Evolutionary conservation across 2,797 vertebrate species (phyloP).

Genomic region (Silurus lanzhouensis): DNA sequence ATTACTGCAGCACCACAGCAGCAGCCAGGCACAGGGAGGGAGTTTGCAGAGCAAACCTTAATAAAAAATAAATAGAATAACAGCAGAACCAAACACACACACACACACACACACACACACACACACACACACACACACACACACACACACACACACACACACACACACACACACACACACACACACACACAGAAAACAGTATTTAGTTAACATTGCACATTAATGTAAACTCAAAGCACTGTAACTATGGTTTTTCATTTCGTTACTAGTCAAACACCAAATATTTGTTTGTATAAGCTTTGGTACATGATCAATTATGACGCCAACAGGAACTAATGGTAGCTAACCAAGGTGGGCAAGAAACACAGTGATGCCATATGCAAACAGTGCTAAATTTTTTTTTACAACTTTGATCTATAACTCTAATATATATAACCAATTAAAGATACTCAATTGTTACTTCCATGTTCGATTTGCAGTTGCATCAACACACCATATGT

Average conservation of each 20-base stretch:
- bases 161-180: slow-evolving; percentile 7
- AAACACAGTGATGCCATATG: background rate
- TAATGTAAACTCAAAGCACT: background rate
- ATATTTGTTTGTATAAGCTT: background rate
- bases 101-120: slow-evolving; percentile 25
- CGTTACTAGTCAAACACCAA: background rate
- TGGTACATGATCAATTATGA: background rate
- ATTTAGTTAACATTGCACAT: background rate
- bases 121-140: background rate
- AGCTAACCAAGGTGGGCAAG: too few relatives aligned
- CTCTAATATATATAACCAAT: background rate
- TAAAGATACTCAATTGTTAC: background rate
- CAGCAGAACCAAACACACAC: slow-evolving; percentile 5
- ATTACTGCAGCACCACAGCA: slow-evolving; percentile 41
- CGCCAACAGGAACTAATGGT: background rate
- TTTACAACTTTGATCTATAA: background rate
- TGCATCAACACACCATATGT: background rate
- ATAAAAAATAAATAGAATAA: slow-evolving; percentile 10
- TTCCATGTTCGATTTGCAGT: background rate
- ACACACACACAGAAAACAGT: slow-evolving; percentile 25
- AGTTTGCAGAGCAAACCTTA: slow-evolving; percentile 43
- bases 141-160: slow-evolving; percentile 14
- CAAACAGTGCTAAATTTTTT: background rate
- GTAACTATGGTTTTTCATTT: background rate
- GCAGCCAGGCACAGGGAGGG: slow-evolving; percentile 13